Base-by-base conservation (phyloP, 2,113 vertebrate genomes). In the Alectura lathami region DNA sequence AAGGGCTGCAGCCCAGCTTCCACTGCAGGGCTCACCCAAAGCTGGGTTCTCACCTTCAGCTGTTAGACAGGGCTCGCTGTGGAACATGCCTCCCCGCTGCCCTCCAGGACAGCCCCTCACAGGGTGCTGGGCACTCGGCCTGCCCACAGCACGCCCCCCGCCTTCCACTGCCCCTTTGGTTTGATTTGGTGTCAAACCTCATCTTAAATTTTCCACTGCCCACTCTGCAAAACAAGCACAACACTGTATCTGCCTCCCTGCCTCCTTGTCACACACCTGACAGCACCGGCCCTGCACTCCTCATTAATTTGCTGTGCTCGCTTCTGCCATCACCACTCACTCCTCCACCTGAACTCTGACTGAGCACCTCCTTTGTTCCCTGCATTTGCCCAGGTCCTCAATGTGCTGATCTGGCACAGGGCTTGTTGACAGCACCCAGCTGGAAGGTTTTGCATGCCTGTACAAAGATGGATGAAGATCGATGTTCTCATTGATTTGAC, bases 141-240 rank as follows among this genome's bases (percentile, higher is more conserved):
- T 78, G 59, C 48, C 27, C 15, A 42, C 75, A 73, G 75, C 69
- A 77, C 2, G 0, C n/a, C 60, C 2, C 0, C 74, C 34, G 63
- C 34, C 57, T 30, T 26, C 36, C 57, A 17, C 50, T 23, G 16
- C 14, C 51, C 21, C 17, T 34, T 50, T 72, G 30, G n/a, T n/a
- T n/a, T n/a, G n/a, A n/a, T n/a, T 88, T 73, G 47, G 50, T 47
- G 50, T 42, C 90, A 93, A 62, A 77, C 34, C 26, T 0, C 0
- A 56, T 86, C 77, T 82, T 92, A 72, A 86, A 69, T 92, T 79
- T 91, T 66, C 66, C 64, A 38, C 5, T 69, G 86, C 80, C 76
- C 93, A 6, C 68, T 68, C 47, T 36, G 36, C 66, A 91, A 57
- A 91, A n/a, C 8, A 63, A 88, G 38, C 47, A 40, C 51, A 77